Evolutionary conservation across 2,888 invertebrate species (phyloP), one percentile per base, ranked within the genome.

Genomic region (Yponomeuta plumbellus): DNA sequence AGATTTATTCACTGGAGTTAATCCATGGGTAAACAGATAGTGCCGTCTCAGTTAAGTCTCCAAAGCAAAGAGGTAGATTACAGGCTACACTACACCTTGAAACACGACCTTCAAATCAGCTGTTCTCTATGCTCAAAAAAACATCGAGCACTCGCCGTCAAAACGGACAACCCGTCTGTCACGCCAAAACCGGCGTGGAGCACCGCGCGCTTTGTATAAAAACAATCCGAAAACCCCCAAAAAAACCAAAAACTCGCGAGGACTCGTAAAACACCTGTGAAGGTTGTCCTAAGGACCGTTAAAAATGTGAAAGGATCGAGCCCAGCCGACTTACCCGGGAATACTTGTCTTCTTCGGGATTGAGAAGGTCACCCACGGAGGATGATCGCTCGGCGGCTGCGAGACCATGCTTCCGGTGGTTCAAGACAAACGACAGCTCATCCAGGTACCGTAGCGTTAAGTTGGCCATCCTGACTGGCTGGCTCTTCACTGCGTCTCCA

Each of bases 381-480:
- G 89, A 91, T 79, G 92, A 91, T 74, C 84, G 87, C 73, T 85
- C 79, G 74, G 90, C 89, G 66, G 72, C 83, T 67, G 88, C 80
- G 68, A 91, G 74, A 52, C 44, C 44, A 67, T 87, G 86, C 73
- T 82, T 79, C 73, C 91, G 78, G 73, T 82, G 86, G 70, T 89
- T 90, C 80, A 92, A 74, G 69, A 92, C 92, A 73, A 83, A 90
- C 39, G 91, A 91, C 71, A 92, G 74, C 80, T 92, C 92, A 79
- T 92, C 92, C 85, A 92, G 85, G 83, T 92, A 92, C 59, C 90
- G 79, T 67, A 92, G 75, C 70, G 91, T 90, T 73, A 92, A 77
- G 73, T 89, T 90, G 39, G 90, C 89, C 90, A 90, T 90, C 74
- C 69, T 76, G 44, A 17, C 44, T 52, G 34, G 8, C 34, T 52